Base-by-base conservation (phyloP, 2,888 invertebrate species). In the Ichneumon xanthorius region DNA sequence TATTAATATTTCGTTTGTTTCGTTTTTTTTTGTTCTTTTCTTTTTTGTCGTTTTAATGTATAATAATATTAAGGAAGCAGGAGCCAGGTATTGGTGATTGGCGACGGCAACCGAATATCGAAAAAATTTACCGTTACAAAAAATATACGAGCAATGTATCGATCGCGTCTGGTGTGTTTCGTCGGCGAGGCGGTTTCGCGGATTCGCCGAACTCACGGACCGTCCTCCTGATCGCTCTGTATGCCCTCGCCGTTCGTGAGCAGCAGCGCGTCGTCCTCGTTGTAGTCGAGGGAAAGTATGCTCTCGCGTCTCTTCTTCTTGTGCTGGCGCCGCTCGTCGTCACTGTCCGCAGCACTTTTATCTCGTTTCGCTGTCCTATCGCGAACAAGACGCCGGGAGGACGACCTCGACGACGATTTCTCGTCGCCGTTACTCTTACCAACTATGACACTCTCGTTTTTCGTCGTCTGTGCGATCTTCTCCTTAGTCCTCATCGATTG, bases 241-340 rank as follows among this genome's bases (percentile, higher is more conserved):
- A 94, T 88, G 73, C 90, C 93, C 83, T 96, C 96, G 86, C 96
- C 96, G 93, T 97, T 97, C 89, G 96, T 95, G 88, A 96, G 95
- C 85, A 96, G 96, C 91, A 96, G 95, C n/a, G 96, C 95, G 72
- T 96, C 96, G 88, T 96, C 96, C 82, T 97, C 97, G 92, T 96
- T 96, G 94, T 96, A 97, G 94, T 97, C 96, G 83, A 96, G 95
- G 61, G 96, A 96, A 78, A 97, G 95, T 84, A 96, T 96, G 79
- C 96, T 96, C 88, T 96, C 96, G 87, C 96, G 95, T 86, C 97
- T 95, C 87, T 96, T 95, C 93, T 97, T 96, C 94, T 96, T 96
- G 72, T 96, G 95, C 85, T 94, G 92, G 89, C 95, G 95, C 90
- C 95, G 95, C 93, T 94, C 93, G 82, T 94, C 94, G 87, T 94